Base-by-base conservation (phyloP, 2,888 invertebrate species). In the Fragum fragum region DNA sequence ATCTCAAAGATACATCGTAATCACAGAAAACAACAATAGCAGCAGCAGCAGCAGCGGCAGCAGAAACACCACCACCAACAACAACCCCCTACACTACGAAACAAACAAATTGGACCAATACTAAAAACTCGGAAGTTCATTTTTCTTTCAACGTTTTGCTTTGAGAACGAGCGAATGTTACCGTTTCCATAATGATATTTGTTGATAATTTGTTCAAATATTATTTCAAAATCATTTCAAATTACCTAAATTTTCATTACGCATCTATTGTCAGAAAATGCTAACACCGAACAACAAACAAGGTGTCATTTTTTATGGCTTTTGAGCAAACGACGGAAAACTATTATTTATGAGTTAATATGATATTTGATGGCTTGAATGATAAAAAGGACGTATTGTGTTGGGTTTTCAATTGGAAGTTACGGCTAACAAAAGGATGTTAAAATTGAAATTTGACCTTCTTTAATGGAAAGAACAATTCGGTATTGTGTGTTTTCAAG, bases 301-400 rank as follows among this genome's bases (percentile, higher is more conserved):
- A n/a, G 66, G 66, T 66, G 42, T 66, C 66, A n/a, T 39, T 66
- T 66, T 39, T 42, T 66, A 66, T 66, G 66, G 66, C 66, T 42
- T 39, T 66, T 66, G 66, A 66, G 23, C 26, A 66, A 39, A 21
- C 16, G 42, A 23, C 39, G 42, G 42, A 66, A 66, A 42, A 26
- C 66, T 66, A 66, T 66, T 66, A 66, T 66, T 66, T 66, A 66
- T 66, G 66, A 66, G 66, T 66, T 66, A 66, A 66, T 66, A 66
- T 66, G 66, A 66, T 66, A 66, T 66, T n/a, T 66, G 66, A 66
- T 66, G 66, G 42, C 21, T 66, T n/a, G n/a, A 21, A 39, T 23
- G 66, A 66, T 66, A 66, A 66, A 66, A 61, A 21, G 42, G 42
- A 42, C 2, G 66, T 21, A 66, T 66, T 66, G 66, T 66, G 42